Base-by-base conservation (phyloP, 2,797 vertebrate species). In the Danio kyathit region DNA sequence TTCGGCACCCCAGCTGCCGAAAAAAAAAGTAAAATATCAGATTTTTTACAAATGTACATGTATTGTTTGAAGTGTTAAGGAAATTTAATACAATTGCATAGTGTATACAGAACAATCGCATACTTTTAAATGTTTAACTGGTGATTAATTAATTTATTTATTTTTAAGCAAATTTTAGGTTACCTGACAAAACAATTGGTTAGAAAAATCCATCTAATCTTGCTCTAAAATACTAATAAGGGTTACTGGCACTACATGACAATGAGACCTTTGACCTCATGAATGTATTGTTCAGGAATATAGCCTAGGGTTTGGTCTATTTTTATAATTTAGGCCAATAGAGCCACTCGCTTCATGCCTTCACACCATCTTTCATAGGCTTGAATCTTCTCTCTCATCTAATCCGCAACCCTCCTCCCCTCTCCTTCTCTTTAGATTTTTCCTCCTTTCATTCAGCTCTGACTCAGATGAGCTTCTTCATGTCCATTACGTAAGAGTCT, bases 211-310 rank as follows among this genome's bases (percentile, higher is more conserved):
- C 71, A 11, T 44, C 13, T 60, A 59, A 70, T 38, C 17, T 29
- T 29, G 29, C 29, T 21, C 40, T 46, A 54, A 63, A 43, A 46
- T 38, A 29, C 1, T 3, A 29, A 29, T 29, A 29, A 29, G 29
- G 29, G 29, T 66, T 73, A 74, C 60, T 71, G 41, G 77, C 52
- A 41, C 76, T 63, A 48, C 71, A 44, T 83, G 75, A 75, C 60
- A 69, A 59, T 72, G 67, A 70, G 63, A 66, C 76, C 60, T 85
- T 78, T 54, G 65, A 54, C 83, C 81, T 82, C 76, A 86, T 87
- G 83, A 82, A 74, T 78, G 63, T 64, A 73, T 60, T 80, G 59
- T 70, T 83, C 57, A 17, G 49, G 60, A 65, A 46, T 74, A 80
- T 77, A 6, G 74, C 64, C 69, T 57, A 60, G 76, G 59, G 70